Evolutionary conservation across 1,140 invertebrate genomes (phyloP), one percentile per base, ranked within the genome.

Genomic region (Lutraria rhynchaena): DNA sequence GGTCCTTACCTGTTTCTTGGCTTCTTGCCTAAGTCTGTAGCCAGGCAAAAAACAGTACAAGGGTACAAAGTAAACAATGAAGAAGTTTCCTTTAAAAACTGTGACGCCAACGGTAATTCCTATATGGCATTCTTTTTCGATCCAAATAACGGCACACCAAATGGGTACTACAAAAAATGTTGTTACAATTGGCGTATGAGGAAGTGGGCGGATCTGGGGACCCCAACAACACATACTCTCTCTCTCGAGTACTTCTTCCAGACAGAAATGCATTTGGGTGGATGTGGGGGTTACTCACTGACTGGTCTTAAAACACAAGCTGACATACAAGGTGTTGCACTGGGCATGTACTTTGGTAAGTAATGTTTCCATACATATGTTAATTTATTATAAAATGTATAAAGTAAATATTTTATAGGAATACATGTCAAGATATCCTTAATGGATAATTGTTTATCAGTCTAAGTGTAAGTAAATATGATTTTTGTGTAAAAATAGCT

Each of bases 121-220:
- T 73, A 73, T 35, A 35, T 73, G 0, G 70, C 70, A 27, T 73
- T 73, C 70, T 73, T 73, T 29, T 57, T 58, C 31, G 53, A 73
- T 22, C 17, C 51, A 3, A 17, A 24, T 24, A 41, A 46, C 9
- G 17, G 11, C 24, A 3, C 9, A 15, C 55, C 51, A 19, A 73
- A 31, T 37, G 51, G 53, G n/a, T 73, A 73, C 35, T 31, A 58
- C 22, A 35, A 24, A 5, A 19, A 17, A 13, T 58, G 55, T 31
- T 58, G 55, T 29, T 49, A 58, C 13, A 24, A 15, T 4, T 24
- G 27, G 4, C 22, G 24, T n/a, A 41, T 58, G 70, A 22, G 29
- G 19, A 15, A 22, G 4, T 57, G 55, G 51, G 22, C 31, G n/a
- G 29, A 33, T 15, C 15, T 1, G 11, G 70, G 15, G 4, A 22